Conservation (phyloP, 2,888 invertebrate genomes). For the Oligia fasciuncula region DNA sequence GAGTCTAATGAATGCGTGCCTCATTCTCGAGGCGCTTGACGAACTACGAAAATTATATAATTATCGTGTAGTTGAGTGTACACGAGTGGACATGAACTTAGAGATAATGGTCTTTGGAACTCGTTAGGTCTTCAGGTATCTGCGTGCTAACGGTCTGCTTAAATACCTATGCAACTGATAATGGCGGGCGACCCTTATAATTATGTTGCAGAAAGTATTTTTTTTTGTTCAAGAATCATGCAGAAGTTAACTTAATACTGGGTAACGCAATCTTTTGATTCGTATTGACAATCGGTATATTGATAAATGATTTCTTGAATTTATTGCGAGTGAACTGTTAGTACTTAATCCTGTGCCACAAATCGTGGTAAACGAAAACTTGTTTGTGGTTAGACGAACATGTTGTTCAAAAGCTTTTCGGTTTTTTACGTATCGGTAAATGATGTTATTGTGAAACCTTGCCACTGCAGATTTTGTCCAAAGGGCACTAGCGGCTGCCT, state of each 20-base stretch:
- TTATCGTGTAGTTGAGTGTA: constrained; percentile 74
- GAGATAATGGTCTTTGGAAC: constrained; percentile 56
- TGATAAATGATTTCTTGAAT: constrained; percentile 9
- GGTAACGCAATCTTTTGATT: neutral
- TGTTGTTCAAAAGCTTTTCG: constrained; percentile 5
- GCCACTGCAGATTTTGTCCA: neutral
- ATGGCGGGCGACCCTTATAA: neutral
- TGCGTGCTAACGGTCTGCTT: constrained; percentile 32
- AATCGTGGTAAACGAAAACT: constrained; percentile 17
- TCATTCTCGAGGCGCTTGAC: constrained; percentile 79
- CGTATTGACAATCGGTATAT: neutral
- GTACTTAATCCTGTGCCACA: constrained; percentile 3
- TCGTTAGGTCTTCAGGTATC: constrained; percentile 38
- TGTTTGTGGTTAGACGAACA: constrained; percentile 36
- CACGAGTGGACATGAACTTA: constrained; percentile 64
- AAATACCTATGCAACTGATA: constrained; percentile 22
- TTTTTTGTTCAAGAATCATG: neutral
- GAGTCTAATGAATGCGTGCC: constrained; percentile 84
- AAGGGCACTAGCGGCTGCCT: neutral
- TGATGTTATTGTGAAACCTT: neutral
- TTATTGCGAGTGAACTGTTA: constrained; percentile 16
- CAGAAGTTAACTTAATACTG: neutral
- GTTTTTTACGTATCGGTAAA: constrained; percentile 4
- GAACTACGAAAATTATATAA: constrained; percentile 81
- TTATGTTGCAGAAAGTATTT: neutral